These are phyloP conservation scores for Stichodactyla mertensii DNA, from an alignment of 64 coral and sea anemone genomes.

Conservation along the genomic window DNA sequence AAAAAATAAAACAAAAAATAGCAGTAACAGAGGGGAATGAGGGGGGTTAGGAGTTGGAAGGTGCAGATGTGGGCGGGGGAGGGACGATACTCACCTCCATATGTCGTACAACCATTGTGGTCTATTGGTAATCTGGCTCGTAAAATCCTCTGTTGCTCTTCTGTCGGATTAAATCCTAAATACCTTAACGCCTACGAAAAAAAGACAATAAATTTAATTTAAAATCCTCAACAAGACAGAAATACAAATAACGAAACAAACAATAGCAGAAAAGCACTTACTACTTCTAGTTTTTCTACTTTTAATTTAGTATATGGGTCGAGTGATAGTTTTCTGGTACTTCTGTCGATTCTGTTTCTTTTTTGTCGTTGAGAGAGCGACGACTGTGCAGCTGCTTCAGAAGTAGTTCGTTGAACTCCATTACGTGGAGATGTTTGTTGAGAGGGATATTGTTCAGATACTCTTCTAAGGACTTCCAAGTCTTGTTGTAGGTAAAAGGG, in stretches of 20 bases:
- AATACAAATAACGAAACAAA: background rate
- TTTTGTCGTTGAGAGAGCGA: constrained; percentile 7
- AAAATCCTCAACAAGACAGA: background rate
- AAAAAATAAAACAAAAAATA: too few species aligned
- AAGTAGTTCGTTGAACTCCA: background rate
- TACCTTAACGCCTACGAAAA: constrained; percentile 76
- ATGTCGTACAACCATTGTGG: constrained; percentile 67
- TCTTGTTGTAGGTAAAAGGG: constrained; percentile 97
- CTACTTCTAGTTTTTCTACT: constrained; percentile 97
- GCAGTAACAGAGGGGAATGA: too few species aligned
- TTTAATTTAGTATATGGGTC: constrained; percentile 83
- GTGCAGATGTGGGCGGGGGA: too few species aligned
- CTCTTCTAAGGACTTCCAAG: constrained; percentile 58
- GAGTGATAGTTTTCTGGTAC: constrained; percentile 67
- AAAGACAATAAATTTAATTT: background rate
- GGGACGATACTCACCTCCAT: constrained; percentile 61
- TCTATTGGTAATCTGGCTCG: constrained; percentile 66
- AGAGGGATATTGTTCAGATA: constrained; percentile 54
- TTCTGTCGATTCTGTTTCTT: constrained; percentile 39
- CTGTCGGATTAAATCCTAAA: constrained; percentile 79
- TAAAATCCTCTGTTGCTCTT: constrained; percentile 68
- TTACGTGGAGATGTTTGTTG: constrained; percentile 25
- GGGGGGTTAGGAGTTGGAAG: background rate
- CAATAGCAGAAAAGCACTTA: constrained; percentile 20
- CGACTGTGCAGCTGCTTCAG: constrained; percentile 2